Evolutionary conservation across 2,888 invertebrate genomes (phyloP).

Genomic region (Sarcophaga subvicina): DNA sequence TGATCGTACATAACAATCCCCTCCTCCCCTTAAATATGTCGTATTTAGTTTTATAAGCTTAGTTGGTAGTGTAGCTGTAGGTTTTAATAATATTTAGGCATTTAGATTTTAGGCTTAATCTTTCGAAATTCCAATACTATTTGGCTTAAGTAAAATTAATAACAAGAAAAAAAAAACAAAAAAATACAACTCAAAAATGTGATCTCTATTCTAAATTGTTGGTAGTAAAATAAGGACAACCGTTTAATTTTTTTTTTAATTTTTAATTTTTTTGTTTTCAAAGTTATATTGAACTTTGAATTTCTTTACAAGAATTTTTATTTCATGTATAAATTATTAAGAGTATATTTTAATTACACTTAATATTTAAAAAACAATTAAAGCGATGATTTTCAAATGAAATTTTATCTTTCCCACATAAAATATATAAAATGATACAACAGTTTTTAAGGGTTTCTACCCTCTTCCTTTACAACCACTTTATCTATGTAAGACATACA

Average conservation of each 20-base stretch:
- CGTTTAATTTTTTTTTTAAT: constrained; percentile 51
- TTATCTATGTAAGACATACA: too few species aligned
- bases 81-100: constrained; percentile 37
- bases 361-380: too few species aligned
- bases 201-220: constrained; percentile 72
- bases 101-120: constrained; percentile 46
- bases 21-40: not conserved
- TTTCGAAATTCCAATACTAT: constrained; percentile 47
- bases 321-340: too few species aligned
- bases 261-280: constrained; percentile 53
- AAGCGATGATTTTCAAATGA: too few species aligned
- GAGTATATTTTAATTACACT: too few species aligned
- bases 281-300: constrained; percentile 12
- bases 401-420: too few species aligned
- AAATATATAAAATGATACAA: too few species aligned
- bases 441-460: too few species aligned
- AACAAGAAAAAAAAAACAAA: constrained; percentile 10
- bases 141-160: constrained; percentile 13
- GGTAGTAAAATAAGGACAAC: constrained; percentile 51
- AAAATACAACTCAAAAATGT: constrained; percentile 70
- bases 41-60: constrained; percentile 51
- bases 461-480: too few species aligned
- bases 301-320: not conserved
- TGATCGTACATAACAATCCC: constrained; percentile 73
- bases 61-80: constrained; percentile 53